Evolutionary conservation across 2,797 vertebrate genomes (phyloP), one percentile per base, ranked within the genome.

Genomic region (Sternotherus odoratus): DNA sequence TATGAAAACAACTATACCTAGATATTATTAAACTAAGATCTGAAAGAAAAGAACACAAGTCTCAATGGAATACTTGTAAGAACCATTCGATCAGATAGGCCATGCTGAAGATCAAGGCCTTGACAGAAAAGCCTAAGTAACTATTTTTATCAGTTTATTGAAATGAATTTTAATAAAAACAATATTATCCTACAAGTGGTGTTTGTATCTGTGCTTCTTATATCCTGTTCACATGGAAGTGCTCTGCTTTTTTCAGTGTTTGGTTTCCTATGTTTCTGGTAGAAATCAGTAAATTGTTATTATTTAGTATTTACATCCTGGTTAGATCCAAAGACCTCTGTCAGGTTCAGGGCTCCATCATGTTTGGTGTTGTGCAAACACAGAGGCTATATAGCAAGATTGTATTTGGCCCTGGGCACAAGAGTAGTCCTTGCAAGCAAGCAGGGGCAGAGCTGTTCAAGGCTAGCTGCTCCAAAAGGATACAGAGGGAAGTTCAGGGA

Each of bases 11-110:
- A 94, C 66, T 84, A 87, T 69, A 87, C 17, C 26, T 53, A 95
- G 51, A 88, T 77, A 15, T 24, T 87, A 66, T 79, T 92, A 95
- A 93, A 86, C 63, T 90, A 90, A 49, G 77, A 90, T 85, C 85
- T 60, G 79, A 96, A 91, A 90, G 72, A 95, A 97, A 97, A 82
- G 82, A 91, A 89, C 69, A 86, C 2, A 26, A 92, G 86, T 83
- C 85, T 50, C 75, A 91, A 92, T 86, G 93, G 89, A 90, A 91
- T n/a, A 56, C 85, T n/a, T 77, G 48, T 79, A 84, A 83, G 80
- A 95, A 78, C 26, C 72, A 63, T 87, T 92, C 89, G 83, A 91
- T 83, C 84, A 91, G 90, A 87, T 77, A 83, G 5, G 81, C 30
- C 28, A 56, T 39, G n/a, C 51, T 84, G 89, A 79, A 96, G 90